Evolutionary conservation across 53 echinoderm and acorn worm species (phyloP).

Genomic region (Arbacia lixula): DNA sequence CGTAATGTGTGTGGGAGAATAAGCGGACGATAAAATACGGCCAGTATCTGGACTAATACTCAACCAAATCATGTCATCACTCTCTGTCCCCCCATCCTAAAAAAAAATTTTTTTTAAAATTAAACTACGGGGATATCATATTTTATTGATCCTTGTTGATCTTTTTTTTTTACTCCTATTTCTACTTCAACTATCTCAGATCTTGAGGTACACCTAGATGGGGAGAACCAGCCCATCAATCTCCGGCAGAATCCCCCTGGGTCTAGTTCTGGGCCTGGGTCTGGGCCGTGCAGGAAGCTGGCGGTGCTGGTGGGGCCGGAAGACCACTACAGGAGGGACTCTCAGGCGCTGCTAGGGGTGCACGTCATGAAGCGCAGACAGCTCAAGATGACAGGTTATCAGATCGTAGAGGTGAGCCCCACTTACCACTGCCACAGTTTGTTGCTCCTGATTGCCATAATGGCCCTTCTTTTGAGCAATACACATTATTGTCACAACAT

Average conservation of each 20-base stretch:
- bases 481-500: too few relatives aligned
- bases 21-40: too few relatives aligned
- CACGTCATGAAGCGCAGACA: slow-evolving; percentile 98
- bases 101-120: not conserved
- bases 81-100: too few relatives aligned
- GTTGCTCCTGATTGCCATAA: too few relatives aligned
- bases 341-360: slow-evolving; percentile 78
- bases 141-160: too few relatives aligned
- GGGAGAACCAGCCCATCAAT: slow-evolving; percentile 13
- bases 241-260: not conserved
- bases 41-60: too few relatives aligned
- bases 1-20: too few relatives aligned
- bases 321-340: slow-evolving; percentile 66
- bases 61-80: too few relatives aligned
- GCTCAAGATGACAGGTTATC: slow-evolving; percentile 79
- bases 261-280: not conserved
- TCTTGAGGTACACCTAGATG: slow-evolving; percentile 41
- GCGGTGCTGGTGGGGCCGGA: slow-evolving; percentile 62
- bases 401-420: slow-evolving; percentile 79
- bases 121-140: not conserved
- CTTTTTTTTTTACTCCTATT: not conserved
- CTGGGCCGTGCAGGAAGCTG: not conserved
- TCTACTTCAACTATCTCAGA: not conserved
- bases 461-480: too few relatives aligned
- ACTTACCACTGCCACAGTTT: too few relatives aligned